Evolutionary conservation across 2,797 vertebrate genomes (phyloP), one percentile per base, ranked within the genome.

Genomic region (Geotrypetes seraphini): DNA sequence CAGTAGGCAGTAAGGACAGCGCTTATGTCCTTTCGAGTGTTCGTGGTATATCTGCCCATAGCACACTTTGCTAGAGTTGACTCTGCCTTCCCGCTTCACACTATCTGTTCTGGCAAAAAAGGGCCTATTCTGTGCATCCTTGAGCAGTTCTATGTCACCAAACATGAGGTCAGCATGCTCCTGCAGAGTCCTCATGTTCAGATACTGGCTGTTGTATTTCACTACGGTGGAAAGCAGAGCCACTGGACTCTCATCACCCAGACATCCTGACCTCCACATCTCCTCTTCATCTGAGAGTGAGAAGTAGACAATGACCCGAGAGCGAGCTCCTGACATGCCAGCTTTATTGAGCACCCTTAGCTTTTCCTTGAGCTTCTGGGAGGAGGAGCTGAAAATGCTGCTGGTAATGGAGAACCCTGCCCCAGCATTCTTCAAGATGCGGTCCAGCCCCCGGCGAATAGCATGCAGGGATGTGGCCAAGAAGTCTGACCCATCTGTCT

Each of bases 291-390:
- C 55, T 0, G 49, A 59, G 11, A 64, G 28, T 6, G 69, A 65
- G 24, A 66, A 77, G 41, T 52, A 72, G 32, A 62, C 28, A 3
- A 54, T 25, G 1, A 63, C 68, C 21, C n/a, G 38, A 9, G 55
- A 73, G 2, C 10, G 25, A 13, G 60, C 63, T 0, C 55, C 63
- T 1, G 66, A 58, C 55, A 59, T 54, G 10, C 58, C 64, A 4
- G 58, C 62, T 34, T 71, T 73, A 7, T 56, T 71, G 15, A 69
- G 44, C 12, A 66, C 45, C 36, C 61, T 53, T 30, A 74, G 30
- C 31, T 75, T 75, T 42, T 74, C 65, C 33, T 73, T 78, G 30
- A 75, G 57, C 10, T 71, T 78, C 44, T 63, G 69, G 19, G 34
- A 62, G 19, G 63, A 75, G 9, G 66, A 75, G 7, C 38, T 76